Percentiles rank a stretch among this genome's conserved stretches.
These are phyloP conservation scores for Cordilura impudica DNA, from an alignment of 2,888 invertebrate species.

Conservation along the genomic window DNA sequence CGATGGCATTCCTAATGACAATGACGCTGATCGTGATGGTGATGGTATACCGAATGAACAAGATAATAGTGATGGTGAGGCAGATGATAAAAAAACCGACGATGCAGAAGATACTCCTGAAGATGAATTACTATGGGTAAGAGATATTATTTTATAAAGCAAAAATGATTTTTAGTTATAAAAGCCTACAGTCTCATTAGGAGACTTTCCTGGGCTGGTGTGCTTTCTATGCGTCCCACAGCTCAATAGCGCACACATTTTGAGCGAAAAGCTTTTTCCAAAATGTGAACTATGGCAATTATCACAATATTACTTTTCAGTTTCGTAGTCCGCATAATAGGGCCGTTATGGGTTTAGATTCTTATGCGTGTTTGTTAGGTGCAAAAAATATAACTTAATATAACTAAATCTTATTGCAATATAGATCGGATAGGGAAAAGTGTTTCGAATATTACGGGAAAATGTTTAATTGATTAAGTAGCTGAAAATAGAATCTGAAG, in stretches of 20 bases:
- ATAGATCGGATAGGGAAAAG: too few species aligned
- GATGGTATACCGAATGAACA: slow-evolving; percentile 65
- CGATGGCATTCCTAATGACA: slow-evolving; percentile 79
- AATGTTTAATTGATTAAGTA: too few species aligned
- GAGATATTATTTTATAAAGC: slow-evolving; percentile 53
- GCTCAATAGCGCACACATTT: too few species aligned
- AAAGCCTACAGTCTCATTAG: not conserved
- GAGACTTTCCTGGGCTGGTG: not conserved
- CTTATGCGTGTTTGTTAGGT: too few species aligned
- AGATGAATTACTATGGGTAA: slow-evolving; percentile 82
- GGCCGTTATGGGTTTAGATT: too few species aligned
- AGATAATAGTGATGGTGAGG: slow-evolving; percentile 65
- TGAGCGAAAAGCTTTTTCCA: too few species aligned
- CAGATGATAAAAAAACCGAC: slow-evolving; percentile 58
- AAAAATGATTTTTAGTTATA: not conserved
- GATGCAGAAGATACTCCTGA: slow-evolving; percentile 78
- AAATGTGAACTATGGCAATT: too few species aligned
- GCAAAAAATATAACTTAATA: too few species aligned
- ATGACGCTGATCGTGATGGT: slow-evolving; percentile 74
- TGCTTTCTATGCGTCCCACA: not conserved
- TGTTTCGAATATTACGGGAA: too few species aligned
- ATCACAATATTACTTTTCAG: too few species aligned
- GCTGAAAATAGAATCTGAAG: not conserved
- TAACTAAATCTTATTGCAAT: too few species aligned
- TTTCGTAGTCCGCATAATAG: too few species aligned